phyloP scores from a whole-genome alignment of 1,140 invertebrate genomes.

The Gonioctena quinquepunctata region DNA sequence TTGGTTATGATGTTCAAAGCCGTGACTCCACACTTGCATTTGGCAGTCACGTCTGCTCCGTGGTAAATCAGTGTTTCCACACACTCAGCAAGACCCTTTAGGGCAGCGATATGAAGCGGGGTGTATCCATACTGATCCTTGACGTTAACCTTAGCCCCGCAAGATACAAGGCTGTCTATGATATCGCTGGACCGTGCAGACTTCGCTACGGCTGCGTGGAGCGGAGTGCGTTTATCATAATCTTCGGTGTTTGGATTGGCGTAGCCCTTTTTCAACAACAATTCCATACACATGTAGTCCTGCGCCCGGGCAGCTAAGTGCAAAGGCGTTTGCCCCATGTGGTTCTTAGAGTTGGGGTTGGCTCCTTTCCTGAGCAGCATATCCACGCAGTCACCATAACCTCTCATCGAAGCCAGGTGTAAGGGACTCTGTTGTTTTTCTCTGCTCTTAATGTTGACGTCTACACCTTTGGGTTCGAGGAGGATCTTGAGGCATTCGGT shows the following conservation, averaged over 20 bases:
- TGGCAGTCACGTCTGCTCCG: slow-evolving; percentile 81
- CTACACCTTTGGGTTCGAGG: slow-evolving; percentile 65
- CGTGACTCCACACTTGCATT: slow-evolving; percentile 78
- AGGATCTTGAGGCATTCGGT: slow-evolving; percentile 68
- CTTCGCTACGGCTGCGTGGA: slow-evolving; percentile 78
- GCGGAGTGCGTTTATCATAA: slow-evolving; percentile 72
- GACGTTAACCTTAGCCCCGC: slow-evolving; percentile 80
- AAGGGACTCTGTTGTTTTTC: slow-evolving; percentile 74
- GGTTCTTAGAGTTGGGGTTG: slow-evolving; percentile 69
- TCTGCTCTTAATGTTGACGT: slow-evolving; percentile 64
- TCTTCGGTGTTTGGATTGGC: slow-evolving; percentile 75
- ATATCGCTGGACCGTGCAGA: slow-evolving; percentile 73
- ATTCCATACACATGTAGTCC: slow-evolving; percentile 75
- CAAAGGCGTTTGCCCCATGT: slow-evolving; percentile 74
- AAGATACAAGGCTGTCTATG: slow-evolving; percentile 71
- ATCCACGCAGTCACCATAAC: slow-evolving; percentile 71
- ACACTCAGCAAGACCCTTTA: slow-evolving; percentile 79
- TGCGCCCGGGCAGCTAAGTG: slow-evolving; percentile 77
- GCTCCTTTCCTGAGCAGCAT: slow-evolving; percentile 73
- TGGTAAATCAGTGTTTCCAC: slow-evolving; percentile 79
- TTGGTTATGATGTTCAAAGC: slow-evolving; percentile 78
- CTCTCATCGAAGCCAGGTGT: slow-evolving; percentile 78
- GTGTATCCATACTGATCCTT: slow-evolving; percentile 87
- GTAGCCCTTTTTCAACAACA: slow-evolving; percentile 70
- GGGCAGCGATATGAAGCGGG: slow-evolving; percentile 83